Percentiles rank a stretch among this genome's conserved stretches.
phyloP scores from a whole-genome alignment of 2,113 vertebrate species.

The Suricata suricatta region DNA sequence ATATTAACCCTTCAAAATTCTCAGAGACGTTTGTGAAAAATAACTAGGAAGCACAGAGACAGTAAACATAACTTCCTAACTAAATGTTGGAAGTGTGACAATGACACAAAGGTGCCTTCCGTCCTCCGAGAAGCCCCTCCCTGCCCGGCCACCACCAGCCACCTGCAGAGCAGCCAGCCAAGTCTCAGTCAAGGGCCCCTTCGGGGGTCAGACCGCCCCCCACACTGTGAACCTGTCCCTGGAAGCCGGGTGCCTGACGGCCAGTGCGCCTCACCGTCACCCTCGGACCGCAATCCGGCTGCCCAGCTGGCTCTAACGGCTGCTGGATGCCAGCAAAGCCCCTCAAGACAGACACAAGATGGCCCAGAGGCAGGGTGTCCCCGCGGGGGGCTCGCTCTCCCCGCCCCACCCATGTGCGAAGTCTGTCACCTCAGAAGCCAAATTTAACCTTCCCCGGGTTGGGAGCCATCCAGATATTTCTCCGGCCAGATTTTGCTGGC shows the following conservation, averaged over 20 bases:
- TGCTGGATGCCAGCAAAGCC: neutral
- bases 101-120: accelerated
- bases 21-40: too few relatives aligned
- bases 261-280: accelerated
- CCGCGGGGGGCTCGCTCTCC: neutral
- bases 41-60: accelerated
- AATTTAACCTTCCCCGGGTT: accelerated
- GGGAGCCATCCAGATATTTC: neutral
- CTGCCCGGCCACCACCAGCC: neutral
- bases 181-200: too few relatives aligned
- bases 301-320: accelerated
- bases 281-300: neutral
- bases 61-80: accelerated
- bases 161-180: neutral
- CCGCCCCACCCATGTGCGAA: neutral
- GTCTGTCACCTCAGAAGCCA: neutral
- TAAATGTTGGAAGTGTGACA: neutral
- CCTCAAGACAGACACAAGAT: neutral
- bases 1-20: too few relatives aligned
- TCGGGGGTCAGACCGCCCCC: accelerated
- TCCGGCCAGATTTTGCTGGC: neutral
- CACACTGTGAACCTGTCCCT: accelerated
- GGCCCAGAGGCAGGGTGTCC: neutral
- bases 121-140: accelerated
- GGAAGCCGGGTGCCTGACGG: accelerated